Evolutionary conservation across 2,888 invertebrate species (phyloP).

Genomic region (Cheilosia urbana): DNA sequence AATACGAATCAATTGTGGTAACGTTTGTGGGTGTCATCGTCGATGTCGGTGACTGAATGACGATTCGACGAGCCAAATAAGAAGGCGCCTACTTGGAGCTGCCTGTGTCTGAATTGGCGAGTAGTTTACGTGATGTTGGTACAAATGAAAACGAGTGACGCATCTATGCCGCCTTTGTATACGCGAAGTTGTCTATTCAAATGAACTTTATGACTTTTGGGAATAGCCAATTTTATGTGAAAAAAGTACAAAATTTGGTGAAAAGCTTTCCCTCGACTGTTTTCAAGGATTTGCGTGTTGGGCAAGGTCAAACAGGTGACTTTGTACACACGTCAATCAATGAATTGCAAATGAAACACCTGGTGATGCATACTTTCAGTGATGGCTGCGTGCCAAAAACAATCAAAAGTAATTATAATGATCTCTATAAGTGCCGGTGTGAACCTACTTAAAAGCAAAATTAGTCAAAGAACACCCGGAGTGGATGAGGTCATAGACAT

Average conservation of each 20-base stretch:
- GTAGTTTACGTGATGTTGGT: constrained; percentile 38
- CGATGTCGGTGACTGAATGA: constrained; percentile 8
- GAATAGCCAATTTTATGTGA: constrained; percentile 8
- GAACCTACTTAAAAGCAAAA: too few relatives aligned
- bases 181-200: constrained; percentile 7
- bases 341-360: too few relatives aligned
- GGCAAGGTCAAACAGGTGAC: too few relatives aligned
- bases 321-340: too few relatives aligned
- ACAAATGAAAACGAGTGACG: constrained; percentile 29
- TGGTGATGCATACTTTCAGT: too few relatives aligned
- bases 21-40: constrained; percentile 1
- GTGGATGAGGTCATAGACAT: too few relatives aligned
- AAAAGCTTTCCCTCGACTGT: too few relatives aligned
- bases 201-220: constrained; percentile 27
- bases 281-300: too few relatives aligned
- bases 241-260: background rate
- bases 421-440: too few relatives aligned
- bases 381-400: too few relatives aligned
- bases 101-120: constrained; percentile 12
- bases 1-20: background rate
- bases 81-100: constrained; percentile 29
- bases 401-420: too few relatives aligned
- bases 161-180: constrained; percentile 10
- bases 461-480: too few relatives aligned
- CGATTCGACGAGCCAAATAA: constrained; percentile 14